phyloP scores from a whole-genome alignment of 2,888 invertebrate species.

The Tuberolachnus salignus region DNA sequence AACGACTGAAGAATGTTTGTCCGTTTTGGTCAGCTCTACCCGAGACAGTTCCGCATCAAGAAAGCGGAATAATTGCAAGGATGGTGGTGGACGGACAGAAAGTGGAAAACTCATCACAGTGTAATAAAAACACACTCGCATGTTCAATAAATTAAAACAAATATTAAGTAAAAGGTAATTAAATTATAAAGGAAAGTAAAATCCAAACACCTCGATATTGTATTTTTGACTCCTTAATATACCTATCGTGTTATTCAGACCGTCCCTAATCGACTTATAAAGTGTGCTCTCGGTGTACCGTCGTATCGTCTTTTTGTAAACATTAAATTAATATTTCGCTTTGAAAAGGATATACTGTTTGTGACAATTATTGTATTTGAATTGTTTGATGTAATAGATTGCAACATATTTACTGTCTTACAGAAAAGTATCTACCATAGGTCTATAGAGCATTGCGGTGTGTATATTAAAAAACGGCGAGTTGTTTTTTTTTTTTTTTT shows the following conservation, averaged over 20 bases:
- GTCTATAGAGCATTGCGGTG: background rate
- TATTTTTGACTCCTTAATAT: conserved; percentile 22
- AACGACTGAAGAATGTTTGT: conserved; percentile 52
- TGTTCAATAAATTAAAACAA: conserved; percentile 52
- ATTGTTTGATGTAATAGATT: conserved; percentile 26
- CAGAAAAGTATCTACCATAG: background rate
- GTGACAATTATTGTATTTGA: conserved; percentile 8
- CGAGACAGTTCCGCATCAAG: conserved; percentile 51
- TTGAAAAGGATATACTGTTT: background rate
- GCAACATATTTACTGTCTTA: background rate
- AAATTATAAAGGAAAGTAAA: conserved; percentile 52
- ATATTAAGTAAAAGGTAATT: conserved; percentile 51
- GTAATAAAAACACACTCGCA: conserved; percentile 33
- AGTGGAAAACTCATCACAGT: conserved; percentile 55
- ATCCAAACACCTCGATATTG: background rate
- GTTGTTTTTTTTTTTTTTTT: conserved; percentile 4
- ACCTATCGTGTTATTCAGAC: background rate
- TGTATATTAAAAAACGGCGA: too few relatives aligned
- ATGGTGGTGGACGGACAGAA: conserved; percentile 51
- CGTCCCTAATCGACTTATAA: conserved; percentile 37
- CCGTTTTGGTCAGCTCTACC: conserved; percentile 49
- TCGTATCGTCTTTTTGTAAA: background rate
- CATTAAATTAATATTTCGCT: conserved; percentile 15
- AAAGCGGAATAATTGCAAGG: conserved; percentile 55
- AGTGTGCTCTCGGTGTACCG: background rate